Base-by-base conservation (phyloP, 2,113 vertebrate genomes). In the Lonchura striata region DNA sequence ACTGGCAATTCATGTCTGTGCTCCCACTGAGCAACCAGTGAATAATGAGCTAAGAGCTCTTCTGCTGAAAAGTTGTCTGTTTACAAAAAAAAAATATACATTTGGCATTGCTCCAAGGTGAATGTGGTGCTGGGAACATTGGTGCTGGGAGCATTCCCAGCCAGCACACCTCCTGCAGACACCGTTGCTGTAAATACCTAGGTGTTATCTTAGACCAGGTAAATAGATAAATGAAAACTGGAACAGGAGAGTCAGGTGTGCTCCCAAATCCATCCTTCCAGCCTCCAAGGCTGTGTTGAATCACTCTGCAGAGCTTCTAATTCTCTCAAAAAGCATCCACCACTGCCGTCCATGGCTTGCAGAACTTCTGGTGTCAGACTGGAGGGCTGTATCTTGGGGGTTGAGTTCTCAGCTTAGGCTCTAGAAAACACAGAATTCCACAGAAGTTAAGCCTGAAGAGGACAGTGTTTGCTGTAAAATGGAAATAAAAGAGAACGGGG, bases 301-400 rank as follows among this genome's bases (percentile, higher is more conserved):
- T 31, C 88, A 50, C 22, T 88, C 37, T 61, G 17, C 9, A 33
- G 31, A 82, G 9, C 46, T 37, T 79, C 13, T 52, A 28, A 79
- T 41, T 42, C 28, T 35, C n/a, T 79, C 41, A 53, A 47, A 84
- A 88, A 93, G 6, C 50, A 59, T 56, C 61, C 54, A 61, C 30
- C 22, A 17, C 15, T 0, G 4, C 46, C 42, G 50, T 57, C 23
- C 4, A 0, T 33, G 41, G 37, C 46, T 56, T 61, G 37, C 18
- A 82, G 57, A 93, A 21, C 41, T 69, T 57, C 50, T 77, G 53
- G 18, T 53, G 63, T 82, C 63, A 46, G 11, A 37, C 37, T 46
- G 37, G 20, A 74, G 46, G 37, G 54, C 28, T 66, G 24, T 81
- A 41, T 35, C 50, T 77, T 7, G 0, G 18, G 54, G 54, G 6